A percentile compares a stretch with the other conserved stretches of the same genome.
Conservation (phyloP, 2,113 vertebrate species). For the Alligator sinensis region DNA sequence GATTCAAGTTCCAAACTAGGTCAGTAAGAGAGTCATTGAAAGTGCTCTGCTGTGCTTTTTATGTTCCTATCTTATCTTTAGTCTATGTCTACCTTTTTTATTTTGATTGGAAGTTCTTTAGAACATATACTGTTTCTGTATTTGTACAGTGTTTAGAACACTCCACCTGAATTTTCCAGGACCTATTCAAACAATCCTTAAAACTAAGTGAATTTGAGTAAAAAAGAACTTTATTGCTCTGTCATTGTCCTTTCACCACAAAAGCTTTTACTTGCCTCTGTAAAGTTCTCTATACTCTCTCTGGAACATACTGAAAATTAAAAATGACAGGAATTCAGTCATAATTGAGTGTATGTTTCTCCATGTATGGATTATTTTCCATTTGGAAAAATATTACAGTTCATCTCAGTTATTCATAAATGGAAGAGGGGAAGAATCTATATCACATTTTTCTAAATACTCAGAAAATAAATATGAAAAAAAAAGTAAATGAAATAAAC, state of each 20-base stretch:
- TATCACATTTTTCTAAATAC: background rate
- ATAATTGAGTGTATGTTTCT: accelerated
- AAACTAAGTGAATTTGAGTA: background rate
- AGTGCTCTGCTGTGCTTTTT: background rate
- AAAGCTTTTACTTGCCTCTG: background rate
- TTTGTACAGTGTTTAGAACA: background rate
- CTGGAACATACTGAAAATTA: background rate
- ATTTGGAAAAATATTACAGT: background rate
- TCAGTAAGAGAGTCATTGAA: too few species aligned
- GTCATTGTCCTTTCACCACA: background rate
- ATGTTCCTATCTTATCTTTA: background rate
- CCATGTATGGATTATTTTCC: background rate
- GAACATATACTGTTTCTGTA: background rate
- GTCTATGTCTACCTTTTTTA: accelerated
- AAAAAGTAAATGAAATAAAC: background rate
- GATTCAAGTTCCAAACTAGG: background rate
- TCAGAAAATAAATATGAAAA: background rate
- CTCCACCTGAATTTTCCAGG: background rate
- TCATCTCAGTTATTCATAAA: background rate
- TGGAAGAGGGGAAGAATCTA: background rate
- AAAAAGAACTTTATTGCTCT: background rate
- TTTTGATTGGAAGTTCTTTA: background rate
- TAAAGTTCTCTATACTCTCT: background rate
- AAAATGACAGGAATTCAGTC: background rate
- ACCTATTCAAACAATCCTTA: background rate